phyloP scores from a whole-genome alignment of 2,113 vertebrate species.

The Ciconia maguari region DNA sequence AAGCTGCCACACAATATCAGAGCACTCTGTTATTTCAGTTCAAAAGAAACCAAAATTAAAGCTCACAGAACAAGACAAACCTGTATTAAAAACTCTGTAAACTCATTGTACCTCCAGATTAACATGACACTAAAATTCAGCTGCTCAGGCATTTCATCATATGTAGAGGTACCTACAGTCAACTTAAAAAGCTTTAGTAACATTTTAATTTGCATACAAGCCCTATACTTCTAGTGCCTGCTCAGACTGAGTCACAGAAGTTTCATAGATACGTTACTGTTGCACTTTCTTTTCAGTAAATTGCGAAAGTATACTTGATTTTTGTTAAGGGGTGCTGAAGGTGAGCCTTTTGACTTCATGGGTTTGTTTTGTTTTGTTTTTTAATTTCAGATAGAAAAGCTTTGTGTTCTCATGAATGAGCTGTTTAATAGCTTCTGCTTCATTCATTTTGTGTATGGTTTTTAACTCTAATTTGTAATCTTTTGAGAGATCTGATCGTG shows the following conservation, averaged over 20 bases:
- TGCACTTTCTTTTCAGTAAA: neutral
- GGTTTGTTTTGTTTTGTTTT: neutral
- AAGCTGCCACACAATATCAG: neutral
- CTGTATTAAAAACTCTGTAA: neutral
- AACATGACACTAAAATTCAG: neutral
- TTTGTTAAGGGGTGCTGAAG: neutral
- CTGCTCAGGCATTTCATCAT: neutral
- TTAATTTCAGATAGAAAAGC: neutral
- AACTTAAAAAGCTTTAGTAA: neutral
- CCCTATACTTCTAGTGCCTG: neutral
- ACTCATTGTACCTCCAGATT: neutral
- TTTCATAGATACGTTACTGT: neutral
- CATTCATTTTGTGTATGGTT: neutral
- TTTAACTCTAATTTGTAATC: neutral
- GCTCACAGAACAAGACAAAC: neutral
- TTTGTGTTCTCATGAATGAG: neutral
- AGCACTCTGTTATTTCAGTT: neutral
- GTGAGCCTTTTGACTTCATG: neutral
- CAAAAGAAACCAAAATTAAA: neutral
- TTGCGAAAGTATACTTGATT: neutral
- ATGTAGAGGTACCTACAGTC: neutral
- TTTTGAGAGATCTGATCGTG: neutral
- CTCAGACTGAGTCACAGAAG: neutral
- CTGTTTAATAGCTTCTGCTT: neutral
- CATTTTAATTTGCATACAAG: neutral